A percentile compares a stretch with the other conserved stretches of the same genome.
Evolutionary conservation across 2,797 vertebrate species (phyloP).

Genomic region (Aldrovandia affinis): DNA sequence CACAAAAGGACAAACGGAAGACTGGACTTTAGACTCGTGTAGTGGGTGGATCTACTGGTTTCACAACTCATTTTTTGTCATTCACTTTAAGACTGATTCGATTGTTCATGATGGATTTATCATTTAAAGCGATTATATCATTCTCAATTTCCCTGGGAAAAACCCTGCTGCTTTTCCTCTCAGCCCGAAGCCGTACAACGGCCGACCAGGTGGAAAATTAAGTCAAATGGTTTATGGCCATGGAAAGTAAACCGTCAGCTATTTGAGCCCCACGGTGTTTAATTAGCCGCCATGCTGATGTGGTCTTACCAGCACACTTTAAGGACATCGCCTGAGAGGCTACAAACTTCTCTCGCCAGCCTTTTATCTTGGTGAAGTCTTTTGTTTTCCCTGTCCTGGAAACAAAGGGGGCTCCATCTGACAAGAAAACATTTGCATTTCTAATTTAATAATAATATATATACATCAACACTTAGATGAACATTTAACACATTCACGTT

Average conservation of each 20-base stretch:
- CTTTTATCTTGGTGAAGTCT: constrained; percentile 97
- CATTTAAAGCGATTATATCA: no score
- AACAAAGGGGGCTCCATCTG: constrained; percentile 83
- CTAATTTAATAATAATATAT: no score
- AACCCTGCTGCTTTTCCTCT: neutral
- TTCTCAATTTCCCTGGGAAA: neutral
- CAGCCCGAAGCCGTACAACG: neutral
- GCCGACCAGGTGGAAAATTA: neutral
- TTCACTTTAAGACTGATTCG: no score
- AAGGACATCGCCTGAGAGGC: constrained; percentile 60
- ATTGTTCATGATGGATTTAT: no score
- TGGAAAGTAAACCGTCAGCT: neutral
- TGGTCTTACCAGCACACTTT: constrained; percentile 38
- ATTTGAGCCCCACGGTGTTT: no score
- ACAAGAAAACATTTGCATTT: constrained; percentile 33
- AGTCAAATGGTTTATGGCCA: neutral
- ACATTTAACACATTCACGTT: neutral
- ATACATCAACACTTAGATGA: no score
- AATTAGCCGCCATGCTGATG: neutral
- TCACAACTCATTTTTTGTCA: no score
- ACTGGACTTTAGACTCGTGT: no score
- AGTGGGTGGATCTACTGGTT: no score
- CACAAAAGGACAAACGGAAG: neutral
- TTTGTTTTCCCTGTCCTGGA: constrained; percentile 97
- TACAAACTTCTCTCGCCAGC: constrained; percentile 92